A percentile compares a stretch with the other conserved stretches of the same genome.
Conservation (phyloP, 2,113 vertebrate species). For the Chloroceryle aenea region DNA sequence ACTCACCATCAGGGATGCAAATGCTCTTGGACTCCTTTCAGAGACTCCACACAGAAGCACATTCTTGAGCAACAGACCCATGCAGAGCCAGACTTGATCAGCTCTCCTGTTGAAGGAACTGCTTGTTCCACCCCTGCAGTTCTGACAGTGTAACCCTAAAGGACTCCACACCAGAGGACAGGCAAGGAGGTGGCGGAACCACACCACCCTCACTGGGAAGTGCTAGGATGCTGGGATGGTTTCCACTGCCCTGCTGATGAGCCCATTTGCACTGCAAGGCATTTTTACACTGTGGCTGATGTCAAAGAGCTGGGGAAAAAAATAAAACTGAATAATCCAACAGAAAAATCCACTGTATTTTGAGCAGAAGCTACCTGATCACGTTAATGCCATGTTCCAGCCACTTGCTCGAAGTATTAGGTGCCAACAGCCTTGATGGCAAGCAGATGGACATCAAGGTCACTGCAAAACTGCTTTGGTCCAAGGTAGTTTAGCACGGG, state of each 20-base stretch:
- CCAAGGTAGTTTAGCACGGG: not conserved
- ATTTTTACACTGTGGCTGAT: not conserved
- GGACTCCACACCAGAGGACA: not conserved
- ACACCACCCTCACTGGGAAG: not conserved
- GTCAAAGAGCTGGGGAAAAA: not conserved
- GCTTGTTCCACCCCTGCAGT: not conserved
- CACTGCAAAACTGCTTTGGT: not conserved
- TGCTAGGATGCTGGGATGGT: not conserved
- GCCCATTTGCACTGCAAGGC: not conserved
- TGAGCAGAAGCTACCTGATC: not conserved
- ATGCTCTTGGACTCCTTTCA: conserved; percentile 8
- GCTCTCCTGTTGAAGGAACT: not conserved
- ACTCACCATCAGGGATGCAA: not conserved
- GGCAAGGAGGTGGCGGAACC: rapidly evolving
- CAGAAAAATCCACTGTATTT: not conserved
- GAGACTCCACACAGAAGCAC: not conserved
- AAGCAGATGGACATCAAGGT: not conserved
- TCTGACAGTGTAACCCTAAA: not conserved
- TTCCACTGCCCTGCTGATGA: not conserved
- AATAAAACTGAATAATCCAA: no score
- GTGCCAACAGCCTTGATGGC: not conserved
- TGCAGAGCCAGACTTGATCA: not conserved
- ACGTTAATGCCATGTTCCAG: not conserved
- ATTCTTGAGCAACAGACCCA: not conserved
- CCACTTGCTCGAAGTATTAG: not conserved